Percentiles rank a stretch among this genome's conserved stretches.
These are phyloP conservation scores for Okapia johnstoni DNA, from an alignment of 2,113 vertebrate species.

Conservation along the genomic window DNA sequence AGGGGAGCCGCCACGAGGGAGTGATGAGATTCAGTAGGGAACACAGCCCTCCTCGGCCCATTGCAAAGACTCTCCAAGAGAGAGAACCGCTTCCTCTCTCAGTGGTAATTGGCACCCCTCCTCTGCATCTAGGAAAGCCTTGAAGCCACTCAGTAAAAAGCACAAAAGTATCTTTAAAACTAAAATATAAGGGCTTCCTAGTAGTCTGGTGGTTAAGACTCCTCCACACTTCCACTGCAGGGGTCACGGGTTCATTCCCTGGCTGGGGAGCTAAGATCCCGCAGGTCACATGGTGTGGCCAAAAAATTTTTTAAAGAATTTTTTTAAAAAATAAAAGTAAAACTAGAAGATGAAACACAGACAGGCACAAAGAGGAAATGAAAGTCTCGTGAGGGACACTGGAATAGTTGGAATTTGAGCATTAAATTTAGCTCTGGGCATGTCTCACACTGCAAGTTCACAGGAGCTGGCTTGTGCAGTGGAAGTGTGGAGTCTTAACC, in stretches of 20 bases:
- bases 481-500: not conserved
- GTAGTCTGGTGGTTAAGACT: not conserved
- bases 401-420: not conserved
- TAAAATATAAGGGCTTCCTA: not conserved
- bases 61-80: not conserved
- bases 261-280: not conserved
- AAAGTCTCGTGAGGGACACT: not conserved
- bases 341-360: not conserved
- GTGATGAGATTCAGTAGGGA: not conserved
- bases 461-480: not conserved
- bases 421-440: not conserved
- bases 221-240: not conserved
- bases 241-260: not conserved
- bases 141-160: not conserved
- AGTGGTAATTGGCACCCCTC: not conserved
- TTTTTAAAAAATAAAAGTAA: not conserved
- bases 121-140: not conserved
- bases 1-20: not conserved
- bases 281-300: not conserved
- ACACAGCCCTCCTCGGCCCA: not conserved
- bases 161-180: not conserved
- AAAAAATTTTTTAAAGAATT: not conserved
- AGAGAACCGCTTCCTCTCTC: not conserved
- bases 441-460: not conserved
- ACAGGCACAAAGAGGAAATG: not conserved